Base-by-base conservation (phyloP, 37 sponge, comb jelly and placozoan genomes). In the Mnemiopsis leidyi region DNA sequence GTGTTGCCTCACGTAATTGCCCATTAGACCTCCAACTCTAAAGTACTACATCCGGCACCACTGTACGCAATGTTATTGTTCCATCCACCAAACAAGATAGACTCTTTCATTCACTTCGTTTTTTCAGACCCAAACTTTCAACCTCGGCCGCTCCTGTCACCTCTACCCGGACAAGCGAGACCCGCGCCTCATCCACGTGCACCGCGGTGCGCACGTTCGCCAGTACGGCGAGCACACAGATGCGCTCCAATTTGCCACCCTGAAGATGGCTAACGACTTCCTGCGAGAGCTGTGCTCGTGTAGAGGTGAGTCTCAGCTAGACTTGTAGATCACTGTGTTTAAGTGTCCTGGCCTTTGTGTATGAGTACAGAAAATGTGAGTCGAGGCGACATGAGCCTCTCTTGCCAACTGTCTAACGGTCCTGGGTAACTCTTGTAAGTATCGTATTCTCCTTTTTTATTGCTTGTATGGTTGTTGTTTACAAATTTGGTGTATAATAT, bases 81-180 rank as follows among this genome's bases (percentile, higher is more conserved):
- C 7, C n/a, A 71, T n/a, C 73, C 73, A 28, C 73, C 3, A 23
- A 28, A 7, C 9, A 71, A 2, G 3, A 28, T 13, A 48, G 13
- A 48, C 61, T 48, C 61, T 48, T n/a, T n/a, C n/a, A n/a, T n/a
- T n/a, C 68, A 67, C 30, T 5, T 29, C 21, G 3, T 23, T 13
- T 77, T 32, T 32, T 77, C 79, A 77, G 79, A 34, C 32, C 36
- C 36, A 77, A 3, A 31, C 32, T 32, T 77, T 31, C 32, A 77
- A 77, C 36, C 36, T 77, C 20, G n/a, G n/a, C n/a, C 79, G 79
- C 32, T 77, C 79, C 79, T 31, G 79, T 32, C 33, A 32, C 36
- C 79, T 77, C 36, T 77, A 77, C 79, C 79, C 79, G 18, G 79
- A 77, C 32, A 77, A 77, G 79, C 34, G 79, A 32, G 79, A 77